Percentiles rank a stretch among this genome's conserved stretches.
Conservation (phyloP, 2,113 vertebrate genomes). For the Ardeotis arabs region DNA sequence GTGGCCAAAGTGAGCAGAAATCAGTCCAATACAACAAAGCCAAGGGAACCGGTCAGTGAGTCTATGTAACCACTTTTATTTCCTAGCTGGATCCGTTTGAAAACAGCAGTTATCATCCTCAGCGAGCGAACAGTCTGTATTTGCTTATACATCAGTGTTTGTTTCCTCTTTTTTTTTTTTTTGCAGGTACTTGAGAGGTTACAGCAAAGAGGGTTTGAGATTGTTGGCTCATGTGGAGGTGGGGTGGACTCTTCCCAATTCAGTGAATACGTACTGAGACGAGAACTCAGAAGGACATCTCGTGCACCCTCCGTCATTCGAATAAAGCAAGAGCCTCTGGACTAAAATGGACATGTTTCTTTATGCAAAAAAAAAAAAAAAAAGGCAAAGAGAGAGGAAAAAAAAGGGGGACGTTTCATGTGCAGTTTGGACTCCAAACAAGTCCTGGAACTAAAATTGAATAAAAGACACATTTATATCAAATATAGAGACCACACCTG, state of each 20-base stretch:
- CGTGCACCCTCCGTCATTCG: conserved; percentile 81
- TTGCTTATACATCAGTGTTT: background rate
- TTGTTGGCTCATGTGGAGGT: conserved; percentile 91
- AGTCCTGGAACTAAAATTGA: conserved; percentile 76
- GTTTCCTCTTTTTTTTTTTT: conserved; percentile 1
- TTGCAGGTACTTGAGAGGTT: conserved; percentile 91
- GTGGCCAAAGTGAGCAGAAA: background rate
- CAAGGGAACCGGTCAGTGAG: background rate
- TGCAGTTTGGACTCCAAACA: conserved; percentile 75
- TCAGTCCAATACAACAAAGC: background rate
- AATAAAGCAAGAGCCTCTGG: conserved; percentile 92
- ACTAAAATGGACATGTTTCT: conserved; percentile 81
- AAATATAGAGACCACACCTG: conserved; percentile 79
- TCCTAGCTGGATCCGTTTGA: background rate
- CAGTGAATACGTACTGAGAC: conserved; percentile 90
- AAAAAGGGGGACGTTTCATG: conserved; percentile 59
- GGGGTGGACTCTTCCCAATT: conserved; percentile 96
- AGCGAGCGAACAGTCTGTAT: background rate
- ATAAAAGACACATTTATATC: conserved; percentile 81
- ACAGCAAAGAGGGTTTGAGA: conserved; percentile 91
- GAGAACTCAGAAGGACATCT: conserved; percentile 84
- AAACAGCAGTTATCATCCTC: background rate
- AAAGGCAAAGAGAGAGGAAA: background rate
- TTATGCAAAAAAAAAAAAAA: conserved; percentile 66
- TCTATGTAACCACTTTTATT: background rate